Evolutionary conservation across 2,797 vertebrate species (phyloP).

Genomic region (Neosilurus hyrtlii): DNA sequence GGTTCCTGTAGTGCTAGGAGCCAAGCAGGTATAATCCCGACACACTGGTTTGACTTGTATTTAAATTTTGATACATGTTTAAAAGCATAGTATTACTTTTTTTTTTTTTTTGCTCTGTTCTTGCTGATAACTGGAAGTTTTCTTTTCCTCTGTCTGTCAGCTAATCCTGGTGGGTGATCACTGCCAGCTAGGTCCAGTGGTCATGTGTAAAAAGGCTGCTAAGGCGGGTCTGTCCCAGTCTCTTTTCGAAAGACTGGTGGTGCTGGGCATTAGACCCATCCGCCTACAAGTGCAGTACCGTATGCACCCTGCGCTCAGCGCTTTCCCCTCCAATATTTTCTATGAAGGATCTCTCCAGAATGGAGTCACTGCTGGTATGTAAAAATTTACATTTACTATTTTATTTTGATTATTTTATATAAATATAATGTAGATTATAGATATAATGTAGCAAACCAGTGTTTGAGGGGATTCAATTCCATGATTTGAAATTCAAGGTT

Average conservation of each 20-base stretch:
- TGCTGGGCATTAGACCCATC: constrained; percentile 94
- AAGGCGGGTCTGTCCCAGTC: constrained; percentile 97
- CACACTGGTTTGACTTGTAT: neutral
- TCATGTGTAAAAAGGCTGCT: constrained; percentile 98
- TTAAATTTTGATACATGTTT: no score
- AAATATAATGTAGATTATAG: neutral
- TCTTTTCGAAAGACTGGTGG: constrained; percentile 93
- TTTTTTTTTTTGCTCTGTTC: neutral
- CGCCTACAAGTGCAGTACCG: constrained; percentile 98
- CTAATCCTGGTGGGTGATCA: constrained; percentile 97
- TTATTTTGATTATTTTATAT: neutral
- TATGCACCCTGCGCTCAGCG: constrained; percentile 97
- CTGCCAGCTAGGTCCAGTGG: constrained; percentile 95
- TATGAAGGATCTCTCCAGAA: constrained; percentile 98
- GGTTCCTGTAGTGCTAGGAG: constrained; percentile 95
- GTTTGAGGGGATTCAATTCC: neutral
- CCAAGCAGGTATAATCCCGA: constrained; percentile 83
- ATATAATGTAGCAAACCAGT: neutral
- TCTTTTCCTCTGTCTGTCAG: constrained; percentile 62
- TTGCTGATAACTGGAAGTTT: neutral
- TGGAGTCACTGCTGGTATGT: constrained; percentile 89
- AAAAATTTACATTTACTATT: neutral
- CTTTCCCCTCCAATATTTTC: constrained; percentile 98
- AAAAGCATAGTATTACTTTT: neutral
- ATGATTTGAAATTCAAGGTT: neutral